A percentile compares a stretch with the other conserved stretches of the same genome.
These are phyloP conservation scores for Dolomedes plantarius DNA, from an alignment of 2,888 invertebrate genomes.

Conservation along the genomic window DNA sequence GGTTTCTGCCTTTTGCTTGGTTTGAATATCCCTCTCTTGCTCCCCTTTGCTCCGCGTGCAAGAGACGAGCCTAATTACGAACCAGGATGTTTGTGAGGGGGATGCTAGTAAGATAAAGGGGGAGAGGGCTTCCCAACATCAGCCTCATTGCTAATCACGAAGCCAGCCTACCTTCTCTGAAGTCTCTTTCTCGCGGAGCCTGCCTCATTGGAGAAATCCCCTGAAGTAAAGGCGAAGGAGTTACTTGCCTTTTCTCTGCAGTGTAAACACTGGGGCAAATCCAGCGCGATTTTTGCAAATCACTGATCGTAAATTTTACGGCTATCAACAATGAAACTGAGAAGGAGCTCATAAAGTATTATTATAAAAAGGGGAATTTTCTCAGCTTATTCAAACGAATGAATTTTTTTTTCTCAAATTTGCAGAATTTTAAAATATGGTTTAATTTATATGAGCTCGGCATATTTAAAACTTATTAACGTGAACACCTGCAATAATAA, in stretches of 20 bases:
- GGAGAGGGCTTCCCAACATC: conserved; percentile 41
- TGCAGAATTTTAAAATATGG: background rate
- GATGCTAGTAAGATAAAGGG: background rate
- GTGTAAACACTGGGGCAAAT: background rate
- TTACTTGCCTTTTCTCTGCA: conserved; percentile 6
- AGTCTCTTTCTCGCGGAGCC: conserved; percentile 28
- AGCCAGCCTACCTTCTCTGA: conserved; percentile 26
- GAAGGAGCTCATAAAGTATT: background rate
- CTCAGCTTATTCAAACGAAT: background rate
- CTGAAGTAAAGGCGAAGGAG: conserved; percentile 25
- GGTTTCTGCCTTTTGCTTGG: conserved; percentile 64
- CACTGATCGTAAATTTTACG: conserved; percentile 1
- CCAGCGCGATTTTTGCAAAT: background rate
- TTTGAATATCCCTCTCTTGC: conserved; percentile 43
- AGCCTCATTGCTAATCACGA: conserved; percentile 43
- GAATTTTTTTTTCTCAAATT: background rate
- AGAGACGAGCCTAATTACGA: conserved; percentile 60
- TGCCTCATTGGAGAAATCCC: conserved; percentile 23
- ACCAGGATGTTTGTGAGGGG: conserved; percentile 30
- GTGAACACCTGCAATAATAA: background rate
- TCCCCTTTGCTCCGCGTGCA: conserved; percentile 7
- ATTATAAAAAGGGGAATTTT: background rate
- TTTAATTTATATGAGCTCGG: background rate
- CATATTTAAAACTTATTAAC: background rate
- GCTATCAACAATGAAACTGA: conserved; percentile 18